These are phyloP conservation scores for Hymenopus coronatus DNA, from an alignment of 2,888 invertebrate genomes.

Conservation along the genomic window DNA sequence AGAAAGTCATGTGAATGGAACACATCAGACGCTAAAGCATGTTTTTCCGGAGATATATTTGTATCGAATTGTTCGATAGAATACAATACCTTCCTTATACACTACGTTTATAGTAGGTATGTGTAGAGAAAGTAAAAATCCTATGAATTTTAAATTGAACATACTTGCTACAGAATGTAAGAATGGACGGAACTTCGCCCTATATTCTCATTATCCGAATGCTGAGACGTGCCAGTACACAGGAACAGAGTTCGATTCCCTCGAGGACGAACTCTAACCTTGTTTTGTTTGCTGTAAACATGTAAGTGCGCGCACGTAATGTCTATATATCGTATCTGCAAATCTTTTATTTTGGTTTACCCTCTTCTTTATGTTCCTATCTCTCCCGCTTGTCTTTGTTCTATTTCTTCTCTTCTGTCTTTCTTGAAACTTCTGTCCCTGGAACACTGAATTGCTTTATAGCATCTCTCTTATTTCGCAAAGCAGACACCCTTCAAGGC, in stretches of 20 bases:
- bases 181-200: too few species aligned
- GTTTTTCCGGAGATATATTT: too few species aligned
- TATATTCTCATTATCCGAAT: too few species aligned
- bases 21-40: too few species aligned
- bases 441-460: neutral
- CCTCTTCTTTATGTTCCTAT: neutral
- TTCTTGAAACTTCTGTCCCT: neutral
- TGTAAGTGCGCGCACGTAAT: neutral
- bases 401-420: neutral
- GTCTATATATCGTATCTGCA: neutral
- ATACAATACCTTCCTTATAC: too few species aligned
- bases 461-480: neutral
- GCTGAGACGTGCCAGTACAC: too few species aligned
- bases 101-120: too few species aligned
- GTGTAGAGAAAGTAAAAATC: too few species aligned
- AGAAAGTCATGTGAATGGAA: too few species aligned
- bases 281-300: neutral
- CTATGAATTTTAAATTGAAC: too few species aligned
- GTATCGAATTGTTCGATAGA: too few species aligned
- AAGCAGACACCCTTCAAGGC: neutral
- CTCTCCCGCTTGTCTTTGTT: neutral
- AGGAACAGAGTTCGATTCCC: neutral
- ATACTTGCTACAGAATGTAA: too few species aligned
- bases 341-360: neutral
- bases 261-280: neutral